Evolutionary conservation across 1,140 invertebrate genomes (phyloP).

Genomic region (Hypsibius dujardini): DNA sequence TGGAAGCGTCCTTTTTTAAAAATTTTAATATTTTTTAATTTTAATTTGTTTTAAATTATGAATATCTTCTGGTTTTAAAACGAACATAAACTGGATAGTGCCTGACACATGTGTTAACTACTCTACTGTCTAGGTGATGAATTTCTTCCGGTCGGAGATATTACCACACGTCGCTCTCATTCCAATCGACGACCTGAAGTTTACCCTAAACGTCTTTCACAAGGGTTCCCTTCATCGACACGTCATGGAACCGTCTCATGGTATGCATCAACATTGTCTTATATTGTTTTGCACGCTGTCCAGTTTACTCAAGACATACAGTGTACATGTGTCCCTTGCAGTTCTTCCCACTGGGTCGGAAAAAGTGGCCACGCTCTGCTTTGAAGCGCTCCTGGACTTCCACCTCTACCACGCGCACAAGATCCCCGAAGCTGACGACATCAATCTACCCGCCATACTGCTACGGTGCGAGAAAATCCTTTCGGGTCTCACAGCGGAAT

Average conservation of each 20-base stretch:
- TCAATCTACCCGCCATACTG: not conserved
- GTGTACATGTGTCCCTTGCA: not conserved
- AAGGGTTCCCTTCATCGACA: not conserved
- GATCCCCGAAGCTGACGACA: not conserved
- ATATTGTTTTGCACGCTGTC: not conserved
- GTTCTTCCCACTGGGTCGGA: not conserved
- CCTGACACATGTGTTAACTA: not conserved
- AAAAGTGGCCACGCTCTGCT: not conserved
- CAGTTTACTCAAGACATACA: not conserved
- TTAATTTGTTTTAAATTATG: too few species aligned
- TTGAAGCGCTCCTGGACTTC: slow-evolving; percentile 12
- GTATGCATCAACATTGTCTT: not conserved
- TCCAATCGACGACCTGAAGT: slow-evolving; percentile 2
- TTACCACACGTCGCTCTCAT: not conserved
- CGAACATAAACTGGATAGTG: too few species aligned
- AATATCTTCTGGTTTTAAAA: too few species aligned
- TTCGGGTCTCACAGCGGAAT: not conserved
- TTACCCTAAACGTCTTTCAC: not conserved
- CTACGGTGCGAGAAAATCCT: slow-evolving; percentile 12
- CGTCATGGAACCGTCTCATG: not conserved
- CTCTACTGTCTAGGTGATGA: not conserved
- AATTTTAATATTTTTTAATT: too few species aligned
- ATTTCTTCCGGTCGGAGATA: not conserved
- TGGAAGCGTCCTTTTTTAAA: too few species aligned
- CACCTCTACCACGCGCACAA: not conserved